Base-by-base conservation (phyloP, 1,140 invertebrate genomes). In the Sycophila sp. region DNA sequence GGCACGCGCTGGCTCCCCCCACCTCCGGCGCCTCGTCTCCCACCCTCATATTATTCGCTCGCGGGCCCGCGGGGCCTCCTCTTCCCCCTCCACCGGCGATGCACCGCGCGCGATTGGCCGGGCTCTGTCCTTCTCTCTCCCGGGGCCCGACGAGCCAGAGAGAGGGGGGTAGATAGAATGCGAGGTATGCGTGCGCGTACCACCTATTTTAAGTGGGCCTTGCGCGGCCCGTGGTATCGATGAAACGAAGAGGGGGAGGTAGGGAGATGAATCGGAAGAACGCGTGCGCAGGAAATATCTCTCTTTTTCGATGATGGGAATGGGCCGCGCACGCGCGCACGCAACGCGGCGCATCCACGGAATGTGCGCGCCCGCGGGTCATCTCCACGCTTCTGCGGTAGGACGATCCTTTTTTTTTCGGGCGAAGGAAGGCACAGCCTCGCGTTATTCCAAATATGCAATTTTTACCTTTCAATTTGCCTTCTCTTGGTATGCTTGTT, bases 1-100 rank as follows among this genome's bases (percentile, higher is more conserved):
- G 83, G 80, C 80, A 83, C 83, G 81, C 80, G 81, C 80, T n/a
- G n/a, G 71, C 76, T 74, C 74, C 78, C 72, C 76, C 15, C 76
- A 74, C 76, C 78, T 72, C 77, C 17, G 17, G 36, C 24, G 3
- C 49, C 49, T 22, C 38, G 34, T 22, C 19, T n/a, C 4, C 15
- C 28, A 30, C 26, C 17, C 42, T 62, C 4, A 47, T 17, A 55
- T 55, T 47, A 62, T 62, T 62, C n/a, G 42, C 59, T 42, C 26
- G 24, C 13, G 26, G 40, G 40, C 3, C 38, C 38, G 24, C 15
- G 13, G 15, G 22, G 15, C 26, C 62, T 71, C 60, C 69, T 66
- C 53, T 49, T 73, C 55, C 24, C 49, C 49, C 42, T 4, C 30
- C 17, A 51, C 34, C 42, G 10, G n/a, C 26, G 17, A 26, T 15